Base-by-base conservation (phyloP, 1,140 invertebrate genomes). In the Aphidius gifuensis region DNA sequence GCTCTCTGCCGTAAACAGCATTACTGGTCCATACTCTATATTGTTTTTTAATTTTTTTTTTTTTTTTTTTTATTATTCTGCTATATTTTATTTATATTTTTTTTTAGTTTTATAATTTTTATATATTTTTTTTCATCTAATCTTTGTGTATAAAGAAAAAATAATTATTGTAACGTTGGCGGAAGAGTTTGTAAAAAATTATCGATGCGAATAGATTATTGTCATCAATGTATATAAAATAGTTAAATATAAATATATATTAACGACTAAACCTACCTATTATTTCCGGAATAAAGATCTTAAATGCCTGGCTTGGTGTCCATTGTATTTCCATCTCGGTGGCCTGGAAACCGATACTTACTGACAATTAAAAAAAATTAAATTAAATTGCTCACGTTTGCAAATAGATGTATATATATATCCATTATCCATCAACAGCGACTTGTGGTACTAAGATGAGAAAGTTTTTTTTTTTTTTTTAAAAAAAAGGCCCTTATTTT, bases 211-310 rank as follows among this genome's bases (percentile, higher is more conserved):
- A 32, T 32, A 32, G 2, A 32, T 32, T 16, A 61, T 39, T 46
- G 43, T 55, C 60, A 56, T 55, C 60, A 61, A 61, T 61, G 53
- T 56, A 7, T 55, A 32, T 32, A 32, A 32, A 32, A 32, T 32
- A 32, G 23, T 32, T 32, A 32, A 32, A 32, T 32, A 32, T 32
- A 47, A 58, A 58, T 48, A 54, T 40, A 47, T 8, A 62, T 62
- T 56, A 40, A 50, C 55, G 61, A 62, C 58, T 62, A 62, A 62
- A 21, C 53, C 43, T 44, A 54, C 61, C 55, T 50, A 62, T 62
- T 62, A 62, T 57, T 57, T 62, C 47, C 61, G 54, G 61, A 51
- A 62, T 62, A 62, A 51, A 50, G 55, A 62, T 56, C 50, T 60
- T 60, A 60, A 60, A 42, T 49, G 38, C 32, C 45, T 23, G 21